These are phyloP conservation scores for Eucera pruinosa DNA, from an alignment of 2,888 invertebrate genomes.

Conservation along the genomic window DNA sequence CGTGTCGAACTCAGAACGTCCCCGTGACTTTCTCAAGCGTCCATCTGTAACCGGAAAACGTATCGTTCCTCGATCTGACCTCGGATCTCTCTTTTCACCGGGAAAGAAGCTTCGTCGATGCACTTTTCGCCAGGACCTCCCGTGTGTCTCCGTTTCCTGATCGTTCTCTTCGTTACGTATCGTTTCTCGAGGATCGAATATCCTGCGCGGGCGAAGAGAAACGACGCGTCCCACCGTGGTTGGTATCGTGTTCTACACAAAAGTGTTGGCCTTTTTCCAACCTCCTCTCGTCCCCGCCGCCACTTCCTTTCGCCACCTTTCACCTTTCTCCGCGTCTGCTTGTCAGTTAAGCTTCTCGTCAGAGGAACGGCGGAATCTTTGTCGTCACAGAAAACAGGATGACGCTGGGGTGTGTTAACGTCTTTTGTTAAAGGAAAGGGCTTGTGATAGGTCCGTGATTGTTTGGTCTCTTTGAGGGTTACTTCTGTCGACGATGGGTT, in stretches of 20 bases:
- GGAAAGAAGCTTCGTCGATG: constrained; percentile 5
- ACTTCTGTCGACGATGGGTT: no score
- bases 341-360: constrained; percentile 26
- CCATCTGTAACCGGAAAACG: constrained; percentile 10
- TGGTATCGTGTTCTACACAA: constrained; percentile 54
- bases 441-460: not conserved
- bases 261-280: constrained; percentile 55
- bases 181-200: constrained; percentile 57
- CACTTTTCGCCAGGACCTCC: constrained; percentile 6
- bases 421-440: constrained; percentile 2
- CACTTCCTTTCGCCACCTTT: constrained; percentile 10
- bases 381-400: not conserved
- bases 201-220: constrained; percentile 29
- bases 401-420: constrained; percentile 25
- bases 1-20: constrained; percentile 2
- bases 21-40: not conserved
- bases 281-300: not conserved
- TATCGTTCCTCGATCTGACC: constrained; percentile 27
- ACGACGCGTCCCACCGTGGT: constrained; percentile 34
- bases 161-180: constrained; percentile 46
- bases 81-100: not conserved
- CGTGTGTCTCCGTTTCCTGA: constrained; percentile 18
- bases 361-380: not conserved
- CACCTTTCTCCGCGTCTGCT: constrained; percentile 7
- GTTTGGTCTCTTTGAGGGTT: constrained; percentile 37